Evolutionary conservation across 2,888 invertebrate species (phyloP).

Genomic region (Argyresthia goedartella): DNA sequence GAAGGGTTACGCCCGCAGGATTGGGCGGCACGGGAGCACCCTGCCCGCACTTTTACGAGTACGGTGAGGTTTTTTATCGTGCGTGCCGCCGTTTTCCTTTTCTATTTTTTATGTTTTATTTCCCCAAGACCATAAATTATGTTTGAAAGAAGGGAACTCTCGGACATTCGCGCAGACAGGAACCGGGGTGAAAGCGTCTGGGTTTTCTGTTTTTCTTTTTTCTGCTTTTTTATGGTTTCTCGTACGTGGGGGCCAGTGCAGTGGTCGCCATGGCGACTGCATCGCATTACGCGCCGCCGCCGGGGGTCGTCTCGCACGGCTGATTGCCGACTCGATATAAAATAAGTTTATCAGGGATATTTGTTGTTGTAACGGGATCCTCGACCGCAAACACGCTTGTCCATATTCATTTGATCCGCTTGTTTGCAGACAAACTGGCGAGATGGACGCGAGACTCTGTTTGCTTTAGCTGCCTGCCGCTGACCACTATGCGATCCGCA

Average conservation of each 20-base stretch:
- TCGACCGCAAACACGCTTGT: slow-evolving; percentile 51
- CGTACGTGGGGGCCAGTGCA: slow-evolving; percentile 54
- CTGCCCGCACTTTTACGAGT: slow-evolving; percentile 57
- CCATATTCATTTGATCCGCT: slow-evolving; percentile 57
- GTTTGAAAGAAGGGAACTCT: slow-evolving; percentile 71
- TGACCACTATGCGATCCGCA: not conserved
- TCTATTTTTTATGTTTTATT: slow-evolving; percentile 72
- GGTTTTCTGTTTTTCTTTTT: slow-evolving; percentile 56
- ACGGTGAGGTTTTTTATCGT: slow-evolving; percentile 66
- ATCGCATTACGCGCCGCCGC: slow-evolving; percentile 44
- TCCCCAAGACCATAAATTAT: slow-evolving; percentile 72
- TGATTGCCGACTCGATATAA: slow-evolving; percentile 32
- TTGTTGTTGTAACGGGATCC: slow-evolving; percentile 62
- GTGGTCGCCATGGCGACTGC: slow-evolving; percentile 57
- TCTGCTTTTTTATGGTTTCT: slow-evolving; percentile 54
- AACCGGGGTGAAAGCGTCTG: slow-evolving; percentile 60
- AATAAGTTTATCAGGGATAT: slow-evolving; percentile 50
- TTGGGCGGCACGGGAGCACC: slow-evolving; percentile 23
- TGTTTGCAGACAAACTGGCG: slow-evolving; percentile 62
- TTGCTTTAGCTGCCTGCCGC: slow-evolving; percentile 15
- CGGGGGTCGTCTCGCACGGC: slow-evolving; percentile 21
- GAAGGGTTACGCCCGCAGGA: slow-evolving; percentile 59
- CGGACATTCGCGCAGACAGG: slow-evolving; percentile 65
- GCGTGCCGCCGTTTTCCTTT: slow-evolving; percentile 71
- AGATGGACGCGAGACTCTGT: slow-evolving; percentile 44